Evolutionary conservation across 1,140 invertebrate species (phyloP), one percentile per base, ranked within the genome.

Genomic region (Zaprionus inermis): DNA sequence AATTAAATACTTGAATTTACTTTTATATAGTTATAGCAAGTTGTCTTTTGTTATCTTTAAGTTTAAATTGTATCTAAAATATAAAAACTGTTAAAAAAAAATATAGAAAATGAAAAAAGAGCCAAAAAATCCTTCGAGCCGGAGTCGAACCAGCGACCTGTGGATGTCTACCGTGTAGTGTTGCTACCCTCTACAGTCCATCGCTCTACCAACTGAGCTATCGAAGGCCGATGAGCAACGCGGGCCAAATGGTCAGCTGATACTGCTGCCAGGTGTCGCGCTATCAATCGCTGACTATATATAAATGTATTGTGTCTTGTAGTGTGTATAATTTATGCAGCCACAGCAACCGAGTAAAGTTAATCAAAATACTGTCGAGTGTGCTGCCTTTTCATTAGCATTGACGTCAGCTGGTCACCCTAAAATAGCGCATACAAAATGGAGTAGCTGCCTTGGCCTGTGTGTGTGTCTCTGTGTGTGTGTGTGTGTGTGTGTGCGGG

Each of bases 121-220:
- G 38, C 10, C 24, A 68, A 69, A 69, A 61, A 61, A 61, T 94
- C 94, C 94, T 94, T 94, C 94, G 94, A 94, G 93, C 94, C 94
- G 94, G 94, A 94, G 94, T 94, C 94, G 94, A 94, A 94, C 94
- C 94, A 94, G 94, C 93, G 94, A 95, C 94, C 94, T 94, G 94
- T 94, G 94, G 94, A 94, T 94, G 24, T 91, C 92, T 72, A 76
- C 58, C 16, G n/a, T 57, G 41, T 64, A 36, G n/a, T n/a, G n/a
- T 51, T 12, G 12, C 38, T 72, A 54, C 51, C 6, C 46, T 57
- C 96, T 96, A 96, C 96, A 96, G 95, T 96, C 95, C 96, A 96
- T 95, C 95, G 96, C 95, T 96, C 95, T 96, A 96, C 95, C 95
- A 96, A 96, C 95, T 96, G 96, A 96, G 95, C 95, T 96, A 96